Percentiles rank a stretch among this genome's conserved stretches.
Evolutionary conservation across 1,140 invertebrate genomes (phyloP).

Genomic region (Drepana arcuata): DNA sequence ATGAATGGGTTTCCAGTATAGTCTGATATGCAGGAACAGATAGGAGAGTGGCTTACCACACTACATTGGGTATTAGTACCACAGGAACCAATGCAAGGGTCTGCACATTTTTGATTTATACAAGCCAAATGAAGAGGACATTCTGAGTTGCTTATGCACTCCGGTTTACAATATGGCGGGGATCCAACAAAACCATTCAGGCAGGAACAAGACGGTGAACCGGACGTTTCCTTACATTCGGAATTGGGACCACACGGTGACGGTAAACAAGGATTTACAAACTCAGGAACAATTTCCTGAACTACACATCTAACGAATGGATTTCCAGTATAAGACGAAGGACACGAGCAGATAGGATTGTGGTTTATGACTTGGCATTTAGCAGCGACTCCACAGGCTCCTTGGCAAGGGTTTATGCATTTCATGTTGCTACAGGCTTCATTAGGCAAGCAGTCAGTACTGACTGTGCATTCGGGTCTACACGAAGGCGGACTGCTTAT

Average conservation of each 20-base stretch:
- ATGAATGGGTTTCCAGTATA: conserved; percentile 77
- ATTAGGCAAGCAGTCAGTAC: conserved; percentile 78
- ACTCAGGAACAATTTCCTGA: conserved; percentile 46
- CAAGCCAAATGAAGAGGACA: conserved; percentile 76
- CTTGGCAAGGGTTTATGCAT: conserved; percentile 82
- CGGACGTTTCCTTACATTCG: conserved; percentile 73
- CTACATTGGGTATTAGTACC: conserved; percentile 75
- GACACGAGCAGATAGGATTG: conserved; percentile 84
- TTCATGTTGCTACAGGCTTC: conserved; percentile 81
- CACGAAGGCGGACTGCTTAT: conserved; percentile 85
- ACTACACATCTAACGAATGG: conserved; percentile 78
- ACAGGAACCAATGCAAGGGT: conserved; percentile 76
- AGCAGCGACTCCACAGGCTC: conserved; percentile 79
- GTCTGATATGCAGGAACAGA: conserved; percentile 74
- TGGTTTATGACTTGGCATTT: conserved; percentile 82
- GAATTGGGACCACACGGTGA: conserved; percentile 79
- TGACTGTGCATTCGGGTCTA: conserved; percentile 78
- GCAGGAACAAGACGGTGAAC: conserved; percentile 76
- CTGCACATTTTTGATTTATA: conserved; percentile 75
- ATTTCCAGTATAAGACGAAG: conserved; percentile 78
- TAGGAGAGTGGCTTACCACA: conserved; percentile 75
- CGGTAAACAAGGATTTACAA: conserved; percentile 73
- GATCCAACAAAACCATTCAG: conserved; percentile 72
- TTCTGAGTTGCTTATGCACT: conserved; percentile 78
- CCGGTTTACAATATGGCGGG: conserved; percentile 76